phyloP scores from a whole-genome alignment of 92 coral and sea anemone species.

The Zoanthus sansibaricus region DNA sequence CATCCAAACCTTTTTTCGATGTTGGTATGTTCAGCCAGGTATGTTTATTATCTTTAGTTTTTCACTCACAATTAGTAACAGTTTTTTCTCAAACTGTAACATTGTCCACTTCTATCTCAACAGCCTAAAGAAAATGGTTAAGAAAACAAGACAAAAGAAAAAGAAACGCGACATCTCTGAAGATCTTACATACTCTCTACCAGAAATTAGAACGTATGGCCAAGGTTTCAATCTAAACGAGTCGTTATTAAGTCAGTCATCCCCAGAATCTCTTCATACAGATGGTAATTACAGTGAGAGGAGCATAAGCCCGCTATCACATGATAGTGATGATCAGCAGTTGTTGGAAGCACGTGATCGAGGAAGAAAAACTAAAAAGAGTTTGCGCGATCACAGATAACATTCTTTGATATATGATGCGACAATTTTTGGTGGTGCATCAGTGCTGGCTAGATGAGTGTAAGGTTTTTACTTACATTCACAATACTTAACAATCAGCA shows the following conservation, averaged over 20 bases:
- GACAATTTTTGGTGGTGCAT: too few relatives aligned
- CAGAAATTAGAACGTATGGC: slow-evolving; percentile 6
- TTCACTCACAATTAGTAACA: too few relatives aligned
- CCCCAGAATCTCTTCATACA: not conserved
- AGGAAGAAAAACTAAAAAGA: slow-evolving; percentile 2
- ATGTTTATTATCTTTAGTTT: too few relatives aligned
- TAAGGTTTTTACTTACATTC: too few relatives aligned
- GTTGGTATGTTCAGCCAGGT: too few relatives aligned
- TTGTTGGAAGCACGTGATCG: slow-evolving; percentile 18
- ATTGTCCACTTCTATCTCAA: not conserved
- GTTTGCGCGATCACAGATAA: slow-evolving; percentile 24
- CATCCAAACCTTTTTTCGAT: too few relatives aligned
- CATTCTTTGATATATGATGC: not conserved
- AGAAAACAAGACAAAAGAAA: slow-evolving; percentile 19
- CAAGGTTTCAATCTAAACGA: slow-evolving; percentile 24
- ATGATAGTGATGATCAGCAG: slow-evolving; percentile 16
- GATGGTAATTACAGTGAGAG: slow-evolving; percentile 11
- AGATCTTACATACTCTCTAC: slow-evolving; percentile 1
- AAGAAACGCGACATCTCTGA: not conserved
- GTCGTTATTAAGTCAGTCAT: slow-evolving; percentile 17
- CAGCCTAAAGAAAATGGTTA: slow-evolving; percentile 22
- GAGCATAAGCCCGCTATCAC: slow-evolving; percentile 14
- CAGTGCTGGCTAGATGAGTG: too few relatives aligned
- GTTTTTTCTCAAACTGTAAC: too few relatives aligned
- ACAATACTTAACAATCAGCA: too few relatives aligned